A percentile compares a stretch with the other conserved stretches of the same genome.
phyloP scores from a whole-genome alignment of 2,888 invertebrate genomes.

The Hemaris fuciformis region DNA sequence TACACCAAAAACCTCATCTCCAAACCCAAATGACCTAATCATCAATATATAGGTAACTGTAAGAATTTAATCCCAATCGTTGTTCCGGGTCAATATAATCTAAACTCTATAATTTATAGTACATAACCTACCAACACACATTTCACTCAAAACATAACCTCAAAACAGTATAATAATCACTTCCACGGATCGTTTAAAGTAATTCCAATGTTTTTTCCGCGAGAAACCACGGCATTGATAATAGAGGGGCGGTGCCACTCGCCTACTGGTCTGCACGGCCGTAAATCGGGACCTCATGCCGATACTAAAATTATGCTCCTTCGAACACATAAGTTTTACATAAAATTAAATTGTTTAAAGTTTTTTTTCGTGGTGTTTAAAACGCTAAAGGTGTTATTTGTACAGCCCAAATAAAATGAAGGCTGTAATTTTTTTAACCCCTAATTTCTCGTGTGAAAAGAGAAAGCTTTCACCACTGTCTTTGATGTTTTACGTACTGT shows the following conservation, averaged over 20 bases:
- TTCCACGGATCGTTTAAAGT: slow-evolving; percentile 18
- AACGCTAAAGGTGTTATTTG: not conserved
- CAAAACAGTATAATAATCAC: slow-evolving; percentile 17
- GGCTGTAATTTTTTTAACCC: not conserved
- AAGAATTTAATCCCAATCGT: not conserved
- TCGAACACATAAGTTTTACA: slow-evolving; percentile 17
- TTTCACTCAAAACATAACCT: not conserved
- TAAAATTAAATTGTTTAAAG: slow-evolving; percentile 4
- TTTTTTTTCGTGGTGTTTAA: not conserved
- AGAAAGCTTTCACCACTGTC: not conserved
- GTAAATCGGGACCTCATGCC: slow-evolving; percentile 37
- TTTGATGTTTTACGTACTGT: not conserved
- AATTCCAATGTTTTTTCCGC: slow-evolving; percentile 12
- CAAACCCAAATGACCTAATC: too few relatives aligned
- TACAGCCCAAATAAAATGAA: not conserved
- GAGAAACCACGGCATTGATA: slow-evolving; percentile 35
- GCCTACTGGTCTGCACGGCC: slow-evolving; percentile 51
- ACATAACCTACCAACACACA: not conserved
- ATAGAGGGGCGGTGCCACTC: slow-evolving; percentile 49
- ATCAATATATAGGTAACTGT: too few relatives aligned
- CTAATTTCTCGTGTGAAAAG: not conserved
- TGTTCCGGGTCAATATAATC: not conserved
- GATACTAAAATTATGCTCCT: slow-evolving; percentile 28
- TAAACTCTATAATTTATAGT: not conserved
- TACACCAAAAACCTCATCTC: too few relatives aligned